These are phyloP conservation scores for Hypercompe scribonia DNA, from an alignment of 2,888 invertebrate genomes.

Conservation along the genomic window DNA sequence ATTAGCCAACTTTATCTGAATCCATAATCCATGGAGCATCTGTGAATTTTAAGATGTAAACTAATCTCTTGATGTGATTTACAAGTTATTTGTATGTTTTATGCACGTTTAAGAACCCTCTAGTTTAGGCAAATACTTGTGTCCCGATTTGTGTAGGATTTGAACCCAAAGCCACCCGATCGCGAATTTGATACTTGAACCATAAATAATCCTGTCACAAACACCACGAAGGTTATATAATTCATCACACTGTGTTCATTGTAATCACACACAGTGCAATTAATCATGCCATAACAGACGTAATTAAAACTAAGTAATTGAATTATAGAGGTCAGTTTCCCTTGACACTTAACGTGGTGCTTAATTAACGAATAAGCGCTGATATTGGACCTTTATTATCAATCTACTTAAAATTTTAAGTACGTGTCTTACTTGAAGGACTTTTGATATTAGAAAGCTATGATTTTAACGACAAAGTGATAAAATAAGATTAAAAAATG, in stretches of 20 bases:
- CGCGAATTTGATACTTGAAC: neutral
- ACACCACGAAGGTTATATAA: neutral
- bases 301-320: slow-evolving; percentile 12
- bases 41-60: too few relatives aligned
- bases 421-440: too few relatives aligned
- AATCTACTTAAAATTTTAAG: slow-evolving; percentile 1
- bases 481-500: too few relatives aligned
- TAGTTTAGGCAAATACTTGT: neutral
- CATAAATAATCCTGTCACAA: neutral
- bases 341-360: slow-evolving; percentile 3
- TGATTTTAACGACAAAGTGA: too few relatives aligned
- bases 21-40: too few relatives aligned
- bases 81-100: neutral
- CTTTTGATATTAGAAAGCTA: too few relatives aligned
- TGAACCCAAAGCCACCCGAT: neutral
- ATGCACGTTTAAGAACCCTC: too few relatives aligned
- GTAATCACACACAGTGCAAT: slow-evolving; percentile 3
- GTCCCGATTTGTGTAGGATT: neutral
- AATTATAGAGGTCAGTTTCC: slow-evolving; percentile 9
- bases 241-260: neutral
- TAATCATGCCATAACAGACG: slow-evolving; percentile 9
- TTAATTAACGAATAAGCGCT: slow-evolving; percentile 1
- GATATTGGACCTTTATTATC: slow-evolving; percentile 2
- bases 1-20: too few relatives aligned
- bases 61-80: too few relatives aligned